Conservation (phyloP, 2,888 invertebrate genomes). For the Nycteola revayana region DNA sequence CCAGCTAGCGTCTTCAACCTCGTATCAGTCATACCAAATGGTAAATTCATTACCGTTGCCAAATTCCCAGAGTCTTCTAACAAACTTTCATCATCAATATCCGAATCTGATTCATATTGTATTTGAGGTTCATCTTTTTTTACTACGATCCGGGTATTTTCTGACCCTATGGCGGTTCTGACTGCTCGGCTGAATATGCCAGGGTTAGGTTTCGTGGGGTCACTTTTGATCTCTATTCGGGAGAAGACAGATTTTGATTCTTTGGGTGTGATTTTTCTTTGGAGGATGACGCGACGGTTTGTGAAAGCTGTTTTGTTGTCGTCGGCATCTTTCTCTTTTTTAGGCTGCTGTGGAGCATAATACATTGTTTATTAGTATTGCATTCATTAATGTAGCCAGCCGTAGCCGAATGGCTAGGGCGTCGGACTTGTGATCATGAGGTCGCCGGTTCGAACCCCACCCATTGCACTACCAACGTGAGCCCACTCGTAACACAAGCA, state of each 20-base stretch:
- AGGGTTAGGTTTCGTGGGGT: constrained; percentile 53
- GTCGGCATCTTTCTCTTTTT: constrained; percentile 40
- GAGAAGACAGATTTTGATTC: constrained; percentile 56
- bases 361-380: no score
- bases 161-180: constrained; percentile 50
- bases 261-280: constrained; percentile 44
- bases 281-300: constrained; percentile 65
- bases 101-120: constrained; percentile 52
- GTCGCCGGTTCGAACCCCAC: no score
- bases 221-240: constrained; percentile 47
- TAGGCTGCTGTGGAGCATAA: constrained; percentile 34
- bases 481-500: no score
- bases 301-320: constrained; percentile 43
- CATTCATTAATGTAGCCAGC: no score
- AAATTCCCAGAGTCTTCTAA: constrained; percentile 35
- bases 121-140: constrained; percentile 50
- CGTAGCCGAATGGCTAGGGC: no score
- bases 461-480: no score
- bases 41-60: constrained; percentile 59
- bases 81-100: constrained; percentile 44
- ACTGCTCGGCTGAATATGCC: constrained; percentile 71
- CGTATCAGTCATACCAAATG: constrained; percentile 73
- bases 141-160: constrained; percentile 35
- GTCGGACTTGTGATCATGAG: no score
- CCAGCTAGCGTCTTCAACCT: constrained; percentile 67